Conservation (phyloP, 2,888 invertebrate species). For the Terebella lapidaria region DNA sequence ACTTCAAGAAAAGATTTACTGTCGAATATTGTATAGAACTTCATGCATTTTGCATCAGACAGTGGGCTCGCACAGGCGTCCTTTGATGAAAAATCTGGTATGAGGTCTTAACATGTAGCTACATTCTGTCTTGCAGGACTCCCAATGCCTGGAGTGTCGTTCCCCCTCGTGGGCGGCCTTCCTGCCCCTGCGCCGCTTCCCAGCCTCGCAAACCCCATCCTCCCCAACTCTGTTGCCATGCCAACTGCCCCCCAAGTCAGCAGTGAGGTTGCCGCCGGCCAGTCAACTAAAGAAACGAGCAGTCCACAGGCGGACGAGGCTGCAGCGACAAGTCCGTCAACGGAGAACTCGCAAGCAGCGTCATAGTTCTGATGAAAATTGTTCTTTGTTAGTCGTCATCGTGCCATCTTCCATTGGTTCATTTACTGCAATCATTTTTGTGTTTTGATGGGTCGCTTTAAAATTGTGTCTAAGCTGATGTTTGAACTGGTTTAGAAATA, state of each 20-base stretch:
- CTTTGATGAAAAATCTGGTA: neutral
- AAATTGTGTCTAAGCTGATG: too few species aligned
- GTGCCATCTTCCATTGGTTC: too few species aligned
- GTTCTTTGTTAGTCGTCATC: too few species aligned
- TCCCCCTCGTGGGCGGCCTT: neutral
- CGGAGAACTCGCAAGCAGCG: too few species aligned
- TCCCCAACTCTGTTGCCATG: neutral
- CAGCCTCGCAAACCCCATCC: neutral
- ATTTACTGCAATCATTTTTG: too few species aligned
- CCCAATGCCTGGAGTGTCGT: neutral
- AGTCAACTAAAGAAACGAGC: neutral
- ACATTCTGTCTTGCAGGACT: neutral
- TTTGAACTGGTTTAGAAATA: too few species aligned
- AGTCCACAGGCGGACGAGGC: too few species aligned
- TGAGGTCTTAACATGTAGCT: neutral
- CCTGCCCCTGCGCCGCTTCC: neutral
- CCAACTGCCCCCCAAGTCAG: neutral
- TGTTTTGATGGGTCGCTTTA: too few species aligned
- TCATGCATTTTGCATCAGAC: neutral
- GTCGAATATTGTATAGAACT: too few species aligned
- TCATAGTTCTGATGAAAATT: too few species aligned
- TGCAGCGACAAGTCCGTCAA: too few species aligned
- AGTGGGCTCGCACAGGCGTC: neutral
- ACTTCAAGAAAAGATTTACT: too few species aligned
- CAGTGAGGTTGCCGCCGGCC: neutral